Conservation (phyloP, 2,888 invertebrate genomes). For the Laothoe populi region DNA sequence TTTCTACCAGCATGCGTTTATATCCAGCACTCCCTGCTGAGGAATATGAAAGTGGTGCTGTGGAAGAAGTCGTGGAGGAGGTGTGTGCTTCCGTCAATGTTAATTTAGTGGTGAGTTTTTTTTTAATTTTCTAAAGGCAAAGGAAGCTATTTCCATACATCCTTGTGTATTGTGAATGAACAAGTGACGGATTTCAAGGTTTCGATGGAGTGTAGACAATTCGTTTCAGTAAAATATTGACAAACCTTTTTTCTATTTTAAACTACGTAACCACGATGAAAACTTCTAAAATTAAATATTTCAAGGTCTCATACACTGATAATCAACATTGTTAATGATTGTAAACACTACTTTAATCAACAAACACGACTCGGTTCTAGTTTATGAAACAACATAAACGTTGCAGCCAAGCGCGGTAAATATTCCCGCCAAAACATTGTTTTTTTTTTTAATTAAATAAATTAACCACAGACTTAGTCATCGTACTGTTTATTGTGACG, state of each 20-base stretch:
- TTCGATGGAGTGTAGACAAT: too few relatives aligned
- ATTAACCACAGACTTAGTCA: not conserved
- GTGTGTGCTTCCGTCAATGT: constrained; percentile 72
- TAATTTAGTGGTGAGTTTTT: constrained; percentile 70
- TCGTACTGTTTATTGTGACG: not conserved
- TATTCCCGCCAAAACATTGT: not conserved
- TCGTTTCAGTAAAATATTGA: not conserved
- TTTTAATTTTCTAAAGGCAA: not conserved
- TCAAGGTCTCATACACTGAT: not conserved
- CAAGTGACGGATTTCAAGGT: too few relatives aligned
- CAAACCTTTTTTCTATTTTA: not conserved
- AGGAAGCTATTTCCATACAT: not conserved
- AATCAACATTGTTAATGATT: not conserved
- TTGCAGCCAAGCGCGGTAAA: not conserved
- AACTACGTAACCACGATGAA: not conserved
- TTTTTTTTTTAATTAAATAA: not conserved
- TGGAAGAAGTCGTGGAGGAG: constrained; percentile 76
- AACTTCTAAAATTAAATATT: not conserved
- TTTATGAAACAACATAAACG: not conserved
- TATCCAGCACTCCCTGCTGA: constrained; percentile 76
- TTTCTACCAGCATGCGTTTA: constrained; percentile 58
- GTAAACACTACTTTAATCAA: not conserved
- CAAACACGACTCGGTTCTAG: not conserved
- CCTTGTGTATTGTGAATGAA: not conserved
- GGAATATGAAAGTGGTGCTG: constrained; percentile 75